These are phyloP conservation scores for Mesoclemmys tuberculata DNA, from an alignment of 2,113 vertebrate genomes.

Conservation along the genomic window DNA sequence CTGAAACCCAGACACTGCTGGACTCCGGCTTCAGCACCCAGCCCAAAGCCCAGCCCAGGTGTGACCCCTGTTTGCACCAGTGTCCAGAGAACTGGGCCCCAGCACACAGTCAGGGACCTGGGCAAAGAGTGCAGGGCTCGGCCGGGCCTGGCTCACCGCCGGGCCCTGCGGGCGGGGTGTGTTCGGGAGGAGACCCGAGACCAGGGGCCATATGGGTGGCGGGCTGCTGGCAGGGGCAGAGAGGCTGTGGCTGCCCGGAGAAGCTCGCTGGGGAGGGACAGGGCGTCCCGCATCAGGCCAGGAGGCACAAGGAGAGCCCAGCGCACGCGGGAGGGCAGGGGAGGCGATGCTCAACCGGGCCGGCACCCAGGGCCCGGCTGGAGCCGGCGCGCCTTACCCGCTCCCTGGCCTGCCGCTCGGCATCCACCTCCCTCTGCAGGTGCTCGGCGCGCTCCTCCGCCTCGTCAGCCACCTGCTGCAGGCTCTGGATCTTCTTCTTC, in stretches of 20 bases:
- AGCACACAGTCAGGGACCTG: too few species aligned
- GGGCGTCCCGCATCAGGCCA: too few species aligned
- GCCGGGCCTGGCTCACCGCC: background rate
- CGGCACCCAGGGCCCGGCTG: background rate
- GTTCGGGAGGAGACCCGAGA: background rate
- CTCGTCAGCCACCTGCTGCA: constrained; percentile 86
- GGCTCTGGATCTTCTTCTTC: constrained; percentile 85
- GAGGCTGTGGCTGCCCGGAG: background rate
- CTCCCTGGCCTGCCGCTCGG: constrained; percentile 81
- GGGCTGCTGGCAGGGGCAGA: background rate
- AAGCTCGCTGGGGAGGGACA: background rate
- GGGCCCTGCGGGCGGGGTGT: background rate
- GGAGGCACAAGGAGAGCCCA: too few species aligned
- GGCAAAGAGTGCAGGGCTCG: too few species aligned
- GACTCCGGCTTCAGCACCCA: too few species aligned
- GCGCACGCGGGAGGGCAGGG: too few species aligned
- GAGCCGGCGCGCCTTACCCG: constrained; percentile 72
- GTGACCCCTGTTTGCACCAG: too few species aligned
- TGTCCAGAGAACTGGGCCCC: too few species aligned
- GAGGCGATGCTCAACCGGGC: too few species aligned
- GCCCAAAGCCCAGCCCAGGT: too few species aligned
- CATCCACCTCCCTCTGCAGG: constrained; percentile 82
- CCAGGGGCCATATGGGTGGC: background rate
- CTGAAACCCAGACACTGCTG: too few species aligned
- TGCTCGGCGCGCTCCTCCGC: constrained; percentile 84